Conservation (phyloP, 2,113 vertebrate genomes). For the Thomomys bottae region DNA sequence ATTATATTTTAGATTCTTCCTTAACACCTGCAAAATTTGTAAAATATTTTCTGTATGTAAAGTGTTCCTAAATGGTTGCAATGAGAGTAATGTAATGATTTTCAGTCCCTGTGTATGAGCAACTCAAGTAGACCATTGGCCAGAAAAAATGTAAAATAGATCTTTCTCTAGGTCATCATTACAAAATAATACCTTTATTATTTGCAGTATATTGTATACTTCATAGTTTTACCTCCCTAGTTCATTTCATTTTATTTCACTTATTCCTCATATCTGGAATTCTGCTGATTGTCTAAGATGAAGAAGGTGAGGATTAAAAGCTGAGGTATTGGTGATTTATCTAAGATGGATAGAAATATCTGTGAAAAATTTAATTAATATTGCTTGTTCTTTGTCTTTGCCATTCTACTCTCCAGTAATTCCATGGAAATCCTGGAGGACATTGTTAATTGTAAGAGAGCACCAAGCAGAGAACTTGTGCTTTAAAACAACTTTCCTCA, state of each 20-base stretch:
- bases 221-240: not conserved
- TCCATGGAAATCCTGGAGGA: not conserved
- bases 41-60: not conserved
- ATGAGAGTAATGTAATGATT: not conserved
- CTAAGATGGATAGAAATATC: not conserved
- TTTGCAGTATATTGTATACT: not conserved
- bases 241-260: not conserved
- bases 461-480: not conserved
- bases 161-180: not conserved
- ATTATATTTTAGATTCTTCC: conserved; percentile 43
- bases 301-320: not conserved
- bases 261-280: not conserved
- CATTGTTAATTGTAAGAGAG: not conserved
- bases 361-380: conserved; percentile 30
- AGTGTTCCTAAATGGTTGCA: conserved; percentile 7
- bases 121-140: not conserved
- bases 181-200: not conserved
- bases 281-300: not conserved
- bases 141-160: not conserved
- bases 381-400: not conserved
- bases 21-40: conserved; percentile 26
- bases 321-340: not conserved
- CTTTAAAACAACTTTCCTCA: not conserved
- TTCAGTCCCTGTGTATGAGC: not conserved
- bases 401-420: not conserved